A percentile compares a stretch with the other conserved stretches of the same genome.
Conservation (phyloP, 1,140 invertebrate species). For the Gryllus bimaculatus region DNA sequence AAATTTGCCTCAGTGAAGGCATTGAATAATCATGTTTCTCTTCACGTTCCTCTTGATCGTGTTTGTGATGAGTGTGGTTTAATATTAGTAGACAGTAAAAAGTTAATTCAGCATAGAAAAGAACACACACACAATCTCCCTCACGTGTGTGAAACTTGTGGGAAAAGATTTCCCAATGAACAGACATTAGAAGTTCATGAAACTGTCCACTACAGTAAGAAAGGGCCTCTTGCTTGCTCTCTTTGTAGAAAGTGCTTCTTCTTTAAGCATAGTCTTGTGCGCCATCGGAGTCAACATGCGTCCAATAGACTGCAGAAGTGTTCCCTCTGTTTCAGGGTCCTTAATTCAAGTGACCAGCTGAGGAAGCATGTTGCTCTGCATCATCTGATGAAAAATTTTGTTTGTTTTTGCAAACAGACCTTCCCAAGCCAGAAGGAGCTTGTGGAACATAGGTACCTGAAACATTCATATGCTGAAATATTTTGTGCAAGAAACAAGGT, state of each 20-base stretch:
- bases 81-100: not conserved
- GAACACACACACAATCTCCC: not conserved
- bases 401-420: constrained; percentile 4
- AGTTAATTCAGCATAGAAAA: not conserved
- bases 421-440: not conserved
- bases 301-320: constrained; percentile 1
- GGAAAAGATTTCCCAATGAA: not conserved
- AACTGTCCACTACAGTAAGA: not conserved
- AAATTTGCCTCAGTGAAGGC: not conserved
- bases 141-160: not conserved
- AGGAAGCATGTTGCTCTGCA: constrained; percentile 3
- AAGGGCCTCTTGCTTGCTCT: not conserved
- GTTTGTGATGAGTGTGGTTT: not conserved
- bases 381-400: not conserved
- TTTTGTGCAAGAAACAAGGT: not conserved
- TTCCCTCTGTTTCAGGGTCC: not conserved
- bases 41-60: not conserved
- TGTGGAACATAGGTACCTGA: constrained; percentile 3
- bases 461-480: not conserved
- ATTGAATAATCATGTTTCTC: not conserved
- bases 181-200: not conserved
- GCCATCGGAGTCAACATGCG: not conserved
- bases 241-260: not conserved
- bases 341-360: not conserved
- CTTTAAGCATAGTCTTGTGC: not conserved